Base-by-base conservation (phyloP, 2,113 vertebrate genomes). In the Microcebus murinus region DNA sequence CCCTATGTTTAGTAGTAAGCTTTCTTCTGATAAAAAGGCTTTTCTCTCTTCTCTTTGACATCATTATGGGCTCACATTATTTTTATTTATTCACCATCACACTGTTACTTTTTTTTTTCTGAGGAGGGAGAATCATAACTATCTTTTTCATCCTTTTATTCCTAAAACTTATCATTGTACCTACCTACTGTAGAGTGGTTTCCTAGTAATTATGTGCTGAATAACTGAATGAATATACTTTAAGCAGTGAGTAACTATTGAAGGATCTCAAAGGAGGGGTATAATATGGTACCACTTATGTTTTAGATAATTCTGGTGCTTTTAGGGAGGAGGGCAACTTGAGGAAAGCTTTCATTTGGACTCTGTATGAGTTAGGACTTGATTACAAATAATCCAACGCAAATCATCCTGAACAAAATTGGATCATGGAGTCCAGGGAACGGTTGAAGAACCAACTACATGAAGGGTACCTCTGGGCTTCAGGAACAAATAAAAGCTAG, bases 311-410 rank as follows among this genome's bases (percentile, higher is more conserved):
- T 90, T 90, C 5, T 81, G 25, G 31, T 90, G 36, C 61, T 7
- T 84, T 50, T 92, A 27, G 36, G 29, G 65, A 85, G 27, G n/a
- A 81, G n/a, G 9, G 9, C 3, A 94, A 73, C 86, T 83, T 94
- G 31, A 97, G 8, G 73, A 88, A 79, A 73, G 45, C 14, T 76
- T 97, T 92, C 21, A 63, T 80, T 92, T 96, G 48, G 59, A 39
- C 4, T 48, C 61, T 94, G 1, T 68, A 25, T 93, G 48, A 82
- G 12, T 93, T 95, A 55, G 29, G 17, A 74, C 31, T 87, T 96
- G 70, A 57, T 90, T 95, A 23, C 36, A 96, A 57, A 48, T 85
- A 88, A 63, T 81, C 29, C n/a, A 95, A 1, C n/a, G 80, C 65
- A 90, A 63, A 76, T 42, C 17, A 86, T 12, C 18, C 81, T 73